Conservation (phyloP, 1,140 invertebrate species). For the Acromyrmex echinatior region DNA sequence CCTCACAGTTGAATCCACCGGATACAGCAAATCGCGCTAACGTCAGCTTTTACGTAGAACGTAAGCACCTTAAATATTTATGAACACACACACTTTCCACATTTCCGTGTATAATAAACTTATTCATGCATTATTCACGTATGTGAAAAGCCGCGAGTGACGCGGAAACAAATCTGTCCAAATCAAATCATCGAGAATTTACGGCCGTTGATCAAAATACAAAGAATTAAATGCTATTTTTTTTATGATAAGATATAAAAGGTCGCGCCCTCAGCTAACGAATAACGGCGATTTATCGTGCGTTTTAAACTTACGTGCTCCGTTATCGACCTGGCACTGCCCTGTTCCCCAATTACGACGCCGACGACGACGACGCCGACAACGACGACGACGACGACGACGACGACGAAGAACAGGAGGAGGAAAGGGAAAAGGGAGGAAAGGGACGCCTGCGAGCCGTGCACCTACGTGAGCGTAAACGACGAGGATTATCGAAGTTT, state of each 20-base stretch:
- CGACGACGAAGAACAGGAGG: background rate
- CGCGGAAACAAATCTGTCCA: conserved; percentile 43
- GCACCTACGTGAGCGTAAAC: conserved; percentile 73
- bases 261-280: background rate
- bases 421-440: background rate
- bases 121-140: conserved; percentile 57
- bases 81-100: conserved; percentile 43
- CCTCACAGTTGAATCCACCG: conserved; percentile 9
- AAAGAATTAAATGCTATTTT: conserved; percentile 31
- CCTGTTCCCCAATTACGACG: conserved; percentile 58
- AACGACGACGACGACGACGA: conserved; percentile 27
- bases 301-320: conserved; percentile 47
- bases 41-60: conserved; percentile 35
- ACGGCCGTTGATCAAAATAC: background rate
- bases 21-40: conserved; percentile 48
- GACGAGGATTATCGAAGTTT: conserved; percentile 77
- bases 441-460: conserved; percentile 46
- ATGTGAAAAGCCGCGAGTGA: background rate
- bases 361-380: conserved; percentile 25
- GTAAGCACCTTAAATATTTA: conserved; percentile 61
- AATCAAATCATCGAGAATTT: conserved; percentile 36
- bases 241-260: conserved; percentile 34
- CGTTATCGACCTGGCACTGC: conserved; percentile 50
- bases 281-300: conserved; percentile 53
- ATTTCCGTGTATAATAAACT: conserved; percentile 58